Conservation (phyloP, 2,797 vertebrate genomes). For the Odontamblyopus rebecca region DNA sequence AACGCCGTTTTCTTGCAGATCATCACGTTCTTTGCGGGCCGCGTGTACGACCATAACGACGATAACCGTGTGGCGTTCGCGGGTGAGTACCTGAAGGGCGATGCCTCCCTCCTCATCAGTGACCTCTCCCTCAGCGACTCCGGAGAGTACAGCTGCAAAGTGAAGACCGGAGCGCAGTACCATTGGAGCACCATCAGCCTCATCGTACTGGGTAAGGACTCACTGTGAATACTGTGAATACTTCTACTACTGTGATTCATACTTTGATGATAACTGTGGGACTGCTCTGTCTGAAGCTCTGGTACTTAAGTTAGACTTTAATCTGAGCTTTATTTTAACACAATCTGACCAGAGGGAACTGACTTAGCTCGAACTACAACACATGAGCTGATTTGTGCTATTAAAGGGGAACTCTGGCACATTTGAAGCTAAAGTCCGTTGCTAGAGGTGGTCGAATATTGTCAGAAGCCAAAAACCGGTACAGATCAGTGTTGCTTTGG, state of each 20-base stretch:
- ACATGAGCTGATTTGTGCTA: too few species aligned
- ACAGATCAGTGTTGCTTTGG: too few species aligned
- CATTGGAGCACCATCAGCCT: constrained; percentile 86
- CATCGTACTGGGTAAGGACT: constrained; percentile 78
- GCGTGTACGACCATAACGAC: constrained; percentile 83
- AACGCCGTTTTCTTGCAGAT: constrained; percentile 68
- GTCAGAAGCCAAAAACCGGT: too few species aligned
- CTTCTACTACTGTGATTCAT: background rate
- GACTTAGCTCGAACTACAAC: too few species aligned
- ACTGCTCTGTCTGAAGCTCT: too few species aligned
- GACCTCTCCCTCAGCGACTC: constrained; percentile 87
- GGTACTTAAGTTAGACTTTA: too few species aligned
- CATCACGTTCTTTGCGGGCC: constrained; percentile 88
- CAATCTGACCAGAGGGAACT: too few species aligned
- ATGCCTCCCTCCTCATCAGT: constrained; percentile 86
- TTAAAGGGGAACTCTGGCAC: too few species aligned
- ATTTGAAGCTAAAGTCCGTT: too few species aligned
- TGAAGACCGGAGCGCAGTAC: constrained; percentile 89
- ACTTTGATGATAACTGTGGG: too few species aligned
- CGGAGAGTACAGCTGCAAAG: constrained; percentile 91
- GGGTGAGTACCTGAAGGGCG: constrained; percentile 87
- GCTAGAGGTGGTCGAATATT: too few species aligned
- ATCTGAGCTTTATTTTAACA: too few species aligned
- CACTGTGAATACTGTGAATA: background rate
- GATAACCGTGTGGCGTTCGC: constrained; percentile 85